Evolutionary conservation across 2,113 vertebrate species (phyloP).

Genomic region (Aepyceros melampus): DNA sequence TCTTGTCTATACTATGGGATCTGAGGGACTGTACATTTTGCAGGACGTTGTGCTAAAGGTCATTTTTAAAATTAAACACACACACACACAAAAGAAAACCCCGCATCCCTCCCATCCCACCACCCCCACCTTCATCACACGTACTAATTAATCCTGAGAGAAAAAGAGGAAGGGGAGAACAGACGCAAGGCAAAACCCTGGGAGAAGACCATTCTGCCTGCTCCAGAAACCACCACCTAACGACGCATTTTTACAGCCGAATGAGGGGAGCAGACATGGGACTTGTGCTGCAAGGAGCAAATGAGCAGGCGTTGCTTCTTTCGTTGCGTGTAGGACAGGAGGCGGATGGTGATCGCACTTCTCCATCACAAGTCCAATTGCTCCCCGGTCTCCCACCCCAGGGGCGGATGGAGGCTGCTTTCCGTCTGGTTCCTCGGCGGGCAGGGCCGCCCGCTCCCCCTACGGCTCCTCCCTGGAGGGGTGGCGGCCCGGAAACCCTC

Average conservation of each 20-base stretch:
- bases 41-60: background rate
- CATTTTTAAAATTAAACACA: background rate
- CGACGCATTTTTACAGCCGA: too few species aligned
- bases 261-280: background rate
- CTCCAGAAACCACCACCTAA: background rate
- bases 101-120: background rate
- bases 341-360: background rate
- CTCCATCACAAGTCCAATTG: background rate
- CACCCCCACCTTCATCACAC: background rate
- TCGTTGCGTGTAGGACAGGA: rapidly evolving
- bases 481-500: background rate
- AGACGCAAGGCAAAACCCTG: background rate
- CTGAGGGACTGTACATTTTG: background rate
- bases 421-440: background rate
- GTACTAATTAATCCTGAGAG: background rate
- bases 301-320: background rate
- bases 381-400: background rate
- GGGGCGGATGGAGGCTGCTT: background rate
- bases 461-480: background rate
- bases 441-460: background rate
- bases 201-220: background rate
- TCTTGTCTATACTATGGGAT: background rate
- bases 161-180: background rate
- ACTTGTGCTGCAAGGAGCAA: background rate
- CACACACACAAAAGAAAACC: background rate